phyloP scores from a whole-genome alignment of 2,888 invertebrate species.

The Gymnocheta viridis region DNA sequence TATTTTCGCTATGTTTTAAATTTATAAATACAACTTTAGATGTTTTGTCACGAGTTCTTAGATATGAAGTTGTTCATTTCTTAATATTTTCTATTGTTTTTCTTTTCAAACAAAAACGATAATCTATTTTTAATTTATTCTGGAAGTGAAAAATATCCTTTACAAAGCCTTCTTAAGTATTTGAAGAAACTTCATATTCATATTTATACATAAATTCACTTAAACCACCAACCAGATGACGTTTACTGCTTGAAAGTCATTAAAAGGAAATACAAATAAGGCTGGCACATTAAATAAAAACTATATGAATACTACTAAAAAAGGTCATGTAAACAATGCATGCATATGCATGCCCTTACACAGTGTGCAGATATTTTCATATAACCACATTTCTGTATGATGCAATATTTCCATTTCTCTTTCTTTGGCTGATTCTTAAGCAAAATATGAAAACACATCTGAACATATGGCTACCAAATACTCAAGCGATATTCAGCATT shows the following conservation, averaged over 20 bases:
- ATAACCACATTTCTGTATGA: background rate
- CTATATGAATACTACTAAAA: background rate
- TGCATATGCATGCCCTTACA: too few relatives aligned
- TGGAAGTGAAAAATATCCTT: too few relatives aligned
- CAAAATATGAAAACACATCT: conserved; percentile 1
- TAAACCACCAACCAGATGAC: background rate
- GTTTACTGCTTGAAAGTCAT: background rate
- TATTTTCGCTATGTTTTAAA: too few relatives aligned
- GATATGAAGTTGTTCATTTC: too few relatives aligned
- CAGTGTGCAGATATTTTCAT: background rate
- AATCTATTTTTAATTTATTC: too few relatives aligned
- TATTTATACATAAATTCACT: background rate
- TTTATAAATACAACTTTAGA: too few relatives aligned
- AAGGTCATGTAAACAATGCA: conserved; percentile 21
- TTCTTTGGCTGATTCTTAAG: background rate
- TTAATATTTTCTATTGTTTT: too few relatives aligned
- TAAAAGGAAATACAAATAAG: conserved; percentile 33
- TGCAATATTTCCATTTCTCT: background rate
- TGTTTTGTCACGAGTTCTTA: too few relatives aligned
- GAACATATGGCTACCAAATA: conserved; percentile 14
- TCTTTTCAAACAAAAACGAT: too few relatives aligned
- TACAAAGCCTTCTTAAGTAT: background rate
- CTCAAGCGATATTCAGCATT: background rate
- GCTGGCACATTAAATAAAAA: background rate
- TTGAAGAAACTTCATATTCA: background rate